Evolutionary conservation across 2,888 invertebrate genomes (phyloP).

Genomic region (Agriopis aurantiaria): DNA sequence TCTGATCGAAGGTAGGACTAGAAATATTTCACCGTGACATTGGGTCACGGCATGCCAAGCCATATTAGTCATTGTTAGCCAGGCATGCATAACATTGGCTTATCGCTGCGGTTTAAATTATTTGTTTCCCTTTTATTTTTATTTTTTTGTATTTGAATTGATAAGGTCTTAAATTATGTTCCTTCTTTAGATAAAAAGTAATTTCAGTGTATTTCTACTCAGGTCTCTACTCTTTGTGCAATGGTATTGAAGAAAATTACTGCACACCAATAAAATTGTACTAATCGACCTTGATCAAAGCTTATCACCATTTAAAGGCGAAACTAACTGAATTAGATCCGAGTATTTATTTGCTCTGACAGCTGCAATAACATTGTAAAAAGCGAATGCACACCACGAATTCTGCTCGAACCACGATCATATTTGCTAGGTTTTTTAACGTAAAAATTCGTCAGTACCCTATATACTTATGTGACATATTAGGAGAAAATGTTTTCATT

Average conservation of each 20-base stretch:
- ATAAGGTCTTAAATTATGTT: background rate
- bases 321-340: background rate
- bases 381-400: background rate
- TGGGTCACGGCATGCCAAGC: conserved; percentile 22
- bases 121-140: conserved; percentile 3
- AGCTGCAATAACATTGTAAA: no score
- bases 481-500: no score
- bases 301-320: background rate
- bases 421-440: no score
- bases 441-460: no score
- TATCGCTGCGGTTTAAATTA: conserved; percentile 15
- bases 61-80: conserved; percentile 19
- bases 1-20: conserved; percentile 6
- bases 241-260: no score
- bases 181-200: background rate
- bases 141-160: background rate
- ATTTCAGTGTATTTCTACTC: background rate
- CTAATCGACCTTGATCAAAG: conserved; percentile 1
- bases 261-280: background rate
- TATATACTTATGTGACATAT: no score
- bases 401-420: background rate
- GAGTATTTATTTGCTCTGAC: no score
- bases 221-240: no score
- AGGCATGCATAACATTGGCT: conserved; percentile 18
- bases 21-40: conserved; percentile 34